These are phyloP conservation scores for Tricholauxania praeusta DNA, from an alignment of 2,888 invertebrate genomes.

Conservation along the genomic window DNA sequence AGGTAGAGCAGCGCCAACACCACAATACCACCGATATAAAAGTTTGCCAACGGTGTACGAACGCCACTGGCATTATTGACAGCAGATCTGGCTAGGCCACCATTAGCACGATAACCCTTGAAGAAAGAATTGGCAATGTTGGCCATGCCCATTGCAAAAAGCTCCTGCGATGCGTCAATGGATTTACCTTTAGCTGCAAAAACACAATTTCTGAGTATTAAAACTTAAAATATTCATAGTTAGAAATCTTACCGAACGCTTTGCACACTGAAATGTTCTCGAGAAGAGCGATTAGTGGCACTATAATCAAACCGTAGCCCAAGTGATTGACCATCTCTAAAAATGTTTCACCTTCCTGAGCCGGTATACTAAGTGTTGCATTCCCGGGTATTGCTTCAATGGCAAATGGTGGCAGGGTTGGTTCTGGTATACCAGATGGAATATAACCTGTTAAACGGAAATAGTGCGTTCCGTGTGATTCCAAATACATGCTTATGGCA, in stretches of 20 bases:
- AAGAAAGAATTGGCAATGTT: conserved; percentile 87
- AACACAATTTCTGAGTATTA: not conserved
- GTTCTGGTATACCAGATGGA: conserved; percentile 77
- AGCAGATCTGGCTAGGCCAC: conserved; percentile 82
- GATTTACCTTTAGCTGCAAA: conserved; percentile 76
- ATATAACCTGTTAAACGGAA: conserved; percentile 78
- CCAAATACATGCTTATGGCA: conserved; percentile 73
- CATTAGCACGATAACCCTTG: conserved; percentile 82
- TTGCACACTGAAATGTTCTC: conserved; percentile 82
- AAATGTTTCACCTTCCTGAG: conserved; percentile 65
- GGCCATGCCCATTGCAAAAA: conserved; percentile 81
- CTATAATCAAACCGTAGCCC: conserved; percentile 84
- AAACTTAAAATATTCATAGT: not conserved
- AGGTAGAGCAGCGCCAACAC: conserved; percentile 84
- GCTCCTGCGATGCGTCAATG: conserved; percentile 89
- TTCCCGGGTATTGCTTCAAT: conserved; percentile 64
- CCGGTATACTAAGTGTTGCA: conserved; percentile 46
- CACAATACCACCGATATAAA: conserved; percentile 84
- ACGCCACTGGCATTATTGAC: conserved; percentile 91
- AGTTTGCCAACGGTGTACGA: conserved; percentile 83
- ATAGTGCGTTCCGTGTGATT: conserved; percentile 67
- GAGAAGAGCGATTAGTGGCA: conserved; percentile 86
- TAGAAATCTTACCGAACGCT: conserved; percentile 50
- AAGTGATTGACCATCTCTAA: conserved; percentile 80
- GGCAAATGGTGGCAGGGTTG: conserved; percentile 76